A percentile compares a stretch with the other conserved stretches of the same genome.
Evolutionary conservation across 2,888 invertebrate genomes (phyloP).

Genomic region (Athalia cordata): DNA sequence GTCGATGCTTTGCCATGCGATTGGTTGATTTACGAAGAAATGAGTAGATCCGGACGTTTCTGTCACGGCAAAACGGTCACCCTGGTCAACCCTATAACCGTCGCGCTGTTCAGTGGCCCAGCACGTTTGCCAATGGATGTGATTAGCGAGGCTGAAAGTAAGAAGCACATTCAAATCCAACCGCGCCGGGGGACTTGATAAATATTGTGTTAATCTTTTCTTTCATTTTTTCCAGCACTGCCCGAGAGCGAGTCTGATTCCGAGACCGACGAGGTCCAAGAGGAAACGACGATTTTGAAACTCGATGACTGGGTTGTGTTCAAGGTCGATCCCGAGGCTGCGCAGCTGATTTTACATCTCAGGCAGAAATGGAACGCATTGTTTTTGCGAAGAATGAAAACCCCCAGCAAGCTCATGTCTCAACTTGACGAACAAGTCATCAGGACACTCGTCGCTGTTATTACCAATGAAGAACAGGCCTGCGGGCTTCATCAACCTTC

Average conservation of each 20-base stretch:
- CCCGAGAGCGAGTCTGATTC: constrained; percentile 74
- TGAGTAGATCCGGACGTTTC: constrained; percentile 81
- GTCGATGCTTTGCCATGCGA: constrained; percentile 80
- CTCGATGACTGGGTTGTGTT: constrained; percentile 87
- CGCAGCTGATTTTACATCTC: constrained; percentile 80
- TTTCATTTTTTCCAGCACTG: constrained; percentile 55
- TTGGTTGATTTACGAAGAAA: constrained; percentile 93
- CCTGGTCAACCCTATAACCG: constrained; percentile 86
- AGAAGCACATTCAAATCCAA: constrained; percentile 47
- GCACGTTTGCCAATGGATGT: constrained; percentile 77
- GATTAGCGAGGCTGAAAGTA: constrained; percentile 71
- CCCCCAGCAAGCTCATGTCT: constrained; percentile 77
- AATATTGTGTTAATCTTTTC: neutral
- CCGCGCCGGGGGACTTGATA: neutral
- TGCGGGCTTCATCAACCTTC: constrained; percentile 82
- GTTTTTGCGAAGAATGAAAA: constrained; percentile 79
- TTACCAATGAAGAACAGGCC: constrained; percentile 83
- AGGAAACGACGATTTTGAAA: constrained; percentile 75
- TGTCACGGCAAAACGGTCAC: constrained; percentile 88
- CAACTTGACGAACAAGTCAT: constrained; percentile 82
- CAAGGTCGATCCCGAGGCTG: constrained; percentile 81
- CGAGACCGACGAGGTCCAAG: constrained; percentile 75
- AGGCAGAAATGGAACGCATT: constrained; percentile 84
- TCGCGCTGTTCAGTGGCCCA: constrained; percentile 87
- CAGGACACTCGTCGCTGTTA: constrained; percentile 79